These are phyloP conservation scores for Diplosoma virens DNA, from an alignment of 23 tunicate genomes.

Conservation along the genomic window DNA sequence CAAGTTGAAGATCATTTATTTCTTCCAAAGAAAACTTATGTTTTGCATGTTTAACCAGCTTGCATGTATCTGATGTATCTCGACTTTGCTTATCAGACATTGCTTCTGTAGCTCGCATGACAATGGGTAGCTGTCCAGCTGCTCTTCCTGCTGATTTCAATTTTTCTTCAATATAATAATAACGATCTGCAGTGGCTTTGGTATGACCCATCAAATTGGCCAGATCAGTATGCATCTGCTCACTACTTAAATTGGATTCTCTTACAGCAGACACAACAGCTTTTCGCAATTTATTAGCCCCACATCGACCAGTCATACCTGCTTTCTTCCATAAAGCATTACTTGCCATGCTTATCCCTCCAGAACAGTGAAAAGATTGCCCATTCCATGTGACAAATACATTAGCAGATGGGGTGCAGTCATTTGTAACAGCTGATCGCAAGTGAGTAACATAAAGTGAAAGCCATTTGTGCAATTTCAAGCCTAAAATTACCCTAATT, in stretches of 20 bases:
- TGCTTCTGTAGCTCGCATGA: background rate
- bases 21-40: no score
- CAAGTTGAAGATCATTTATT: no score
- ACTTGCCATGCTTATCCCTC: background rate
- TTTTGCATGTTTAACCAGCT: no score
- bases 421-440: background rate
- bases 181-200: background rate
- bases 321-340: background rate
- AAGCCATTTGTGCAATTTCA: background rate
- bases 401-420: background rate
- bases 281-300: constrained; percentile 1
- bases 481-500: background rate
- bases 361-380: background rate
- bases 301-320: background rate
- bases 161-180: constrained; percentile 13
- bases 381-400: background rate
- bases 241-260: background rate
- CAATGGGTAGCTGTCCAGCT: background rate
- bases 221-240: background rate
- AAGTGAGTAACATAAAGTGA: background rate
- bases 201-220: constrained; percentile 2
- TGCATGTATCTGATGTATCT: no score
- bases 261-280: constrained; percentile 13
- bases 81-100: no score
- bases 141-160: background rate